Evolutionary conservation across 1,140 invertebrate species (phyloP).

Genomic region (Drosophila jambulina): DNA sequence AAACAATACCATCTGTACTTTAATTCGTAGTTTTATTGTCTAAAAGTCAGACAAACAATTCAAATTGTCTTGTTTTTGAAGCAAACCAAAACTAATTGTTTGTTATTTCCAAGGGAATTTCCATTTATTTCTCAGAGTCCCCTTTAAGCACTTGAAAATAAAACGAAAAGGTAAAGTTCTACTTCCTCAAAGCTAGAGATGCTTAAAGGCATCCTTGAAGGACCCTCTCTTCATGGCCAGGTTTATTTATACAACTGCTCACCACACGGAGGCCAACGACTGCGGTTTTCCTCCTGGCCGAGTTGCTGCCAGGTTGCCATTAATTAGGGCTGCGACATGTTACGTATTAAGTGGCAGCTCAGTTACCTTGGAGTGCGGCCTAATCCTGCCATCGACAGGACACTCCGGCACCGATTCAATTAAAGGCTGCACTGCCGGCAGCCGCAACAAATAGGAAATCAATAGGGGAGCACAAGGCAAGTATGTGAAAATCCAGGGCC

Average conservation of each 20-base stretch:
- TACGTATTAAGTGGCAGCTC: constrained; percentile 10
- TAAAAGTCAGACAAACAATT: background rate
- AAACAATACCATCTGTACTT: no score
- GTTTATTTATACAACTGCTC: constrained; percentile 2
- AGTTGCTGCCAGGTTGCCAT: background rate
- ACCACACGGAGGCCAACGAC: background rate
- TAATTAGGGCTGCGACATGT: constrained; percentile 19
- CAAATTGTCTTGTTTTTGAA: background rate
- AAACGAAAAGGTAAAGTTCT: background rate
- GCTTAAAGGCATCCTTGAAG: background rate
- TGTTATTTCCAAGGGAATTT: background rate
- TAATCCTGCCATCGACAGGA: constrained; percentile 15
- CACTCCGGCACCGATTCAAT: constrained; percentile 27
- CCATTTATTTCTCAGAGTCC: rapidly evolving
- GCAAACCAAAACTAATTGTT: background rate
- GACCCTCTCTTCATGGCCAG: background rate
- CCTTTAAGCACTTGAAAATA: background rate
- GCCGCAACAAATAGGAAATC: constrained; percentile 35
- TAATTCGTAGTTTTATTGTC: background rate
- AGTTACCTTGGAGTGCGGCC: constrained; percentile 14
- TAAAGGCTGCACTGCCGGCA: constrained; percentile 26
- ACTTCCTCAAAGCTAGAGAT: background rate
- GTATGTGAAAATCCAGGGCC: background rate
- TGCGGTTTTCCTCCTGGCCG: background rate
- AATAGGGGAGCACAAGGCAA: constrained; percentile 6